Base-by-base conservation (phyloP, 2,888 invertebrate genomes). In the Mesochorus sp. region DNA sequence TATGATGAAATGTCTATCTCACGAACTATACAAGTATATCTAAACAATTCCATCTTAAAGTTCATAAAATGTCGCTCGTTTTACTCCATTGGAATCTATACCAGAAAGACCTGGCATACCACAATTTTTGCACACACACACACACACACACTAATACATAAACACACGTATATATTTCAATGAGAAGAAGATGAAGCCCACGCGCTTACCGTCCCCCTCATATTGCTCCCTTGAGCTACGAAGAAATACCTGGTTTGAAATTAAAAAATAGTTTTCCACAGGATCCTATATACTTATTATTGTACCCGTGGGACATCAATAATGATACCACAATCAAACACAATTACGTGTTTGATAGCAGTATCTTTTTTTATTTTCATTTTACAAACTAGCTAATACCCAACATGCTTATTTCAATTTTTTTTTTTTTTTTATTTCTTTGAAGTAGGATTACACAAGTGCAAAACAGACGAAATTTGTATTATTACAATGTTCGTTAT, bases 261-360 rank as follows among this genome's bases (percentile, higher is more conserved):
- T 76, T 70, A 70, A 76, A 70, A 78, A 78, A 73, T 78, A 78
- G 62, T 70, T 73, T 28, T 14, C 14, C 26, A n/a, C 42, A 57
- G 73, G 49, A 78, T 78, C 26, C 28, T 8, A 59, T 8, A 10
- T 31, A 44, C 24, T 34, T 26, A 51, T 51, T 4, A 10, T 6
- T 26, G 19, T 24, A 10, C n/a, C 3, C 57, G 34, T 26, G 37
- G 17, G 24, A 37, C 49, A 31, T 47, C 19, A 6, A 59, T 49
- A 62, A 61, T 19, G 37, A n/a, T 8, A 34, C 34, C 34, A 8
- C 17, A n/a, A 1, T 34, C 12, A 10, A 26, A 59, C 14, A 34
- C 3, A 19, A 67, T 12, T 14, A n/a, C n/a, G n/a, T n/a, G n/a
- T n/a, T n/a, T n/a, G n/a, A n/a, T n/a, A n/a, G n/a, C n/a, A n/a